phyloP scores from a whole-genome alignment of 2,888 invertebrate genomes.

The Lithosia quadra region DNA sequence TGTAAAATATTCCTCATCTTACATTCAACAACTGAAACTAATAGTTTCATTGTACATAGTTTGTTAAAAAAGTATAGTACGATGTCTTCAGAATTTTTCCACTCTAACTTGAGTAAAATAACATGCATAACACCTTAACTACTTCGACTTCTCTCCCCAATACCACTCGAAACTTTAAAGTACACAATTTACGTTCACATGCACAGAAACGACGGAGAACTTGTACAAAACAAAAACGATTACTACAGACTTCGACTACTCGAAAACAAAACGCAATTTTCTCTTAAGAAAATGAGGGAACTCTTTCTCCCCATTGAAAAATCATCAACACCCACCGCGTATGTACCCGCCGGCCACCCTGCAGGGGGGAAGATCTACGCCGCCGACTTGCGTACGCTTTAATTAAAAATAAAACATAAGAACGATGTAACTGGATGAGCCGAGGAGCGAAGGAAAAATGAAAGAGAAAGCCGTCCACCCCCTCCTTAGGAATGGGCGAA shows the following conservation, averaged over 20 bases:
- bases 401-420: constrained; percentile 88
- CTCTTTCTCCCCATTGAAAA: constrained; percentile 88
- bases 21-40: not conserved
- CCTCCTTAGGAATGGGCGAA: constrained; percentile 63
- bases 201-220: constrained; percentile 73
- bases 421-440: constrained; percentile 88
- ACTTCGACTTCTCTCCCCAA: constrained; percentile 71
- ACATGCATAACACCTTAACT: constrained; percentile 67
- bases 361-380: constrained; percentile 82
- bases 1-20: not conserved
- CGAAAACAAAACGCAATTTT: constrained; percentile 88
- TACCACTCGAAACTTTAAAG: constrained; percentile 79
- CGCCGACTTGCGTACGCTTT: constrained; percentile 87
- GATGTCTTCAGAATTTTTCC: not conserved
- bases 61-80: not conserved
- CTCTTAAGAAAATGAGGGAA: constrained; percentile 88
- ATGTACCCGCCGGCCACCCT: constrained; percentile 74
- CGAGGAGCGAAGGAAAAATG: constrained; percentile 87
- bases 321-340: constrained; percentile 87
- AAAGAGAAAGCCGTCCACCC: constrained; percentile 86
- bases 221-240: constrained; percentile 86
- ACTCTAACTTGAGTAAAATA: constrained; percentile 47
- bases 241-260: constrained; percentile 87
- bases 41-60: not conserved
- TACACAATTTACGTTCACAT: constrained; percentile 85